Conservation (phyloP, 2,888 invertebrate species). For the Melieria omissa region DNA sequence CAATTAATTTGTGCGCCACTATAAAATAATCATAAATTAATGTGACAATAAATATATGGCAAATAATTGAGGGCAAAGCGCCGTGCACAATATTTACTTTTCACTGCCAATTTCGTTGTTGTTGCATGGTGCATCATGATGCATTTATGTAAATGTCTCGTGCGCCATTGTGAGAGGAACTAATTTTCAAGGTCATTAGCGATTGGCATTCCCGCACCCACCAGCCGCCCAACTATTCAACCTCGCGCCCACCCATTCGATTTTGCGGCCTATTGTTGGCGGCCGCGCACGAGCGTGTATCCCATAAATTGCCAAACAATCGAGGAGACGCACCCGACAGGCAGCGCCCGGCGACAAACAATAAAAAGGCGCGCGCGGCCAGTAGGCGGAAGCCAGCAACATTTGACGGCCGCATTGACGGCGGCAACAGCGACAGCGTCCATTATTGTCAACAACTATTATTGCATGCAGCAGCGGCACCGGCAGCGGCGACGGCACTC, state of each 20-base stretch:
- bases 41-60: background rate
- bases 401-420: too few relatives aligned
- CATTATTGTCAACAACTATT: background rate
- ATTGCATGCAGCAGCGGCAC: background rate
- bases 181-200: slow-evolving; percentile 65
- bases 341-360: slow-evolving; percentile 8
- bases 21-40: slow-evolving; percentile 32
- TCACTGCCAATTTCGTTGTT: slow-evolving; percentile 6
- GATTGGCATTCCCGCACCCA: slow-evolving; percentile 2
- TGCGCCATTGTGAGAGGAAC: slow-evolving; percentile 53
- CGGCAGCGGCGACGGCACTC: slow-evolving; percentile 22
- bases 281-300: slow-evolving; percentile 47
- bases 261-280: background rate
- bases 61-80: slow-evolving; percentile 1
- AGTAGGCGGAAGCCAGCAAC: background rate
- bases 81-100: slow-evolving; percentile 4
- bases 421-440: background rate
- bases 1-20: slow-evolving; percentile 26
- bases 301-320: slow-evolving; percentile 61
- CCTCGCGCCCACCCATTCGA: background rate
- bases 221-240: slow-evolving; percentile 1
- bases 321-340: slow-evolving; percentile 40
- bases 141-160: too few relatives aligned
- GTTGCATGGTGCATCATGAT: background rate
- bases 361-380: slow-evolving; percentile 33